phyloP scores from a whole-genome alignment of 2,113 vertebrate genomes.

The Acanthochromis polyacanthus region DNA sequence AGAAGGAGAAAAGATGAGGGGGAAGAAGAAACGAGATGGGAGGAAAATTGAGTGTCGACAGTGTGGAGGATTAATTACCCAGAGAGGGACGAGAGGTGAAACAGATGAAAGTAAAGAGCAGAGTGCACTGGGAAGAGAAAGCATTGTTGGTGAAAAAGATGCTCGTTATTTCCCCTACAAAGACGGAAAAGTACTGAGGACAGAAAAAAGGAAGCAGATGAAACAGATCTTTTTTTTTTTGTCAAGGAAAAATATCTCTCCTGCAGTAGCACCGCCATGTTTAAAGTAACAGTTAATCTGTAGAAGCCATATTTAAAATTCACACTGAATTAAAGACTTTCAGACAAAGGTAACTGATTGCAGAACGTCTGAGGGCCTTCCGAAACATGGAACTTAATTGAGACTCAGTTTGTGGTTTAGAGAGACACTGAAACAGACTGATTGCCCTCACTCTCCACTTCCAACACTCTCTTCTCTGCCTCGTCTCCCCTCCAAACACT shows the following conservation, averaged over 20 bases:
- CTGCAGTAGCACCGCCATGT: not conserved
- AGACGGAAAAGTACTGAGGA: constrained; percentile 22
- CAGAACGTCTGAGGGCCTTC: constrained; percentile 23
- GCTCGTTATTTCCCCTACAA: constrained; percentile 21
- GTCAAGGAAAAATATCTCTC: constrained; percentile 26
- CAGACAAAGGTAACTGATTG: constrained; percentile 67
- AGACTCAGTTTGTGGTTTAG: constrained; percentile 25
- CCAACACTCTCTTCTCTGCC: not conserved
- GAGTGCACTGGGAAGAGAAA: constrained; percentile 6
- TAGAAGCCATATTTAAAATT: constrained; percentile 14
- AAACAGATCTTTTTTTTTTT: constrained; percentile 21
- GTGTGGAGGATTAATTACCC: constrained; percentile 86
- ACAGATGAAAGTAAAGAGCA: constrained; percentile 42
- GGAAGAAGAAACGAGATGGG: constrained; percentile 20
- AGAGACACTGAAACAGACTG: constrained; percentile 35
- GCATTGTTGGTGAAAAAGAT: constrained; percentile 27
- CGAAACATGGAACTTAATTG: constrained; percentile 18
- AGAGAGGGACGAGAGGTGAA: constrained; percentile 37
- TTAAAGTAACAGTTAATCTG: constrained; percentile 30
- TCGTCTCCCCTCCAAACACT: constrained; percentile 12
- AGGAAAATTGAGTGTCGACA: constrained; percentile 29
- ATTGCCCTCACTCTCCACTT: constrained; percentile 21
- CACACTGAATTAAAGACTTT: constrained; percentile 1
- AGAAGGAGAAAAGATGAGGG: not conserved
- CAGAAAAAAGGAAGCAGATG: constrained; percentile 19